A percentile compares a stretch with the other conserved stretches of the same genome.
These are phyloP conservation scores for Eristalinus aeneus DNA, from an alignment of 2,888 invertebrate genomes.

Conservation along the genomic window DNA sequence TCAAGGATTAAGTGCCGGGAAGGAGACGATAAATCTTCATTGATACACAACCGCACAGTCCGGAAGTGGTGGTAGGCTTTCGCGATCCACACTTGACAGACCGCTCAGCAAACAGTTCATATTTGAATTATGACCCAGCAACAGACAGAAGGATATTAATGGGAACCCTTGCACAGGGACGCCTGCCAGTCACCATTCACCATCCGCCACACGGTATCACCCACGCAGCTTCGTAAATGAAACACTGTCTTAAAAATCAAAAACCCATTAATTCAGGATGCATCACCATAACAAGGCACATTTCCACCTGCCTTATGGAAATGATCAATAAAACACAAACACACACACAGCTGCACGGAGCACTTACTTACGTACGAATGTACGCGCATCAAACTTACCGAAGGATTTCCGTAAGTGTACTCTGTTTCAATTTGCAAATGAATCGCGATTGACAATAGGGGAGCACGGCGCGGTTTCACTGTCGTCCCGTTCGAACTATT, in stretches of 20 bases:
- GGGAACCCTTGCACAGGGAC: neutral
- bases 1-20: neutral
- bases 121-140: neutral
- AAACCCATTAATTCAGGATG: conserved; percentile 30
- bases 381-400: neutral
- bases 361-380: neutral
- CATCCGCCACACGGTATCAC: neutral
- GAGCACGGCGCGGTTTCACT: neutral
- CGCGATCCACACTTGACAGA: neutral
- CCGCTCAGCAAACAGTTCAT: neutral
- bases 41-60: neutral
- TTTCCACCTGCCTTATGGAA: conserved; percentile 12
- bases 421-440: neutral
- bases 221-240: conserved; percentile 6
- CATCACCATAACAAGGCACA: conserved; percentile 48
- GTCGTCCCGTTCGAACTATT: neutral
- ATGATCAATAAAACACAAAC: neutral
- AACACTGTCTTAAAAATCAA: conserved; percentile 29
- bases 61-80: neutral
- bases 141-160: neutral
- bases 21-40: neutral
- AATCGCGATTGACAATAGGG: neutral
- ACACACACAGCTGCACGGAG: neutral
- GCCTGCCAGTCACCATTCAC: neutral
- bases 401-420: neutral